phyloP scores from a whole-genome alignment of 2,797 vertebrate genomes.

The Erithacus rubecula region DNA sequence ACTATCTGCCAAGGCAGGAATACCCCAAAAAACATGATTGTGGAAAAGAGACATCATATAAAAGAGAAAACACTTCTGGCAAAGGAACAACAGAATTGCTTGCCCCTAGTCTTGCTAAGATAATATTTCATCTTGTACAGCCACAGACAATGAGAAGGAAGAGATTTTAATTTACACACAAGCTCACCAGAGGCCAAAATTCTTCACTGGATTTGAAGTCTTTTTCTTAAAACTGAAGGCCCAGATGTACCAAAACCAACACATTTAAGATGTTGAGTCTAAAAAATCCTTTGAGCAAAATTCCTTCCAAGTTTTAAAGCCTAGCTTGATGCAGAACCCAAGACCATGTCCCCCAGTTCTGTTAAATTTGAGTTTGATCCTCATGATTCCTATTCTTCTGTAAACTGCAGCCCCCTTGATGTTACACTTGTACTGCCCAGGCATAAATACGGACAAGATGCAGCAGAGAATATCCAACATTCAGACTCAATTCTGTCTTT shows the following conservation, averaged over 20 bases:
- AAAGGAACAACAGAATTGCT: neutral
- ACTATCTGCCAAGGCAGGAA: neutral
- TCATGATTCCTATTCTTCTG: neutral
- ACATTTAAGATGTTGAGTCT: neutral
- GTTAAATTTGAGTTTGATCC: neutral
- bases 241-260: neutral
- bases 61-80: neutral
- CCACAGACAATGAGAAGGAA: neutral
- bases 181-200: neutral
- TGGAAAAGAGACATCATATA: neutral
- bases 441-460: neutral
- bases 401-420: neutral
- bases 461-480: neutral
- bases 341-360: neutral
- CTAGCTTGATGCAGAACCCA: neutral
- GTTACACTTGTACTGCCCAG: rapidly evolving
- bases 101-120: neutral
- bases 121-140: neutral
- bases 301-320: neutral
- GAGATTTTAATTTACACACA: neutral
- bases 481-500: neutral
- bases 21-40: neutral
- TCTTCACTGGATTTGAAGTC: neutral
- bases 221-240: neutral
- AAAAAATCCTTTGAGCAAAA: neutral